Evolutionary conservation across 2,888 invertebrate species (phyloP), one percentile per base, ranked within the genome.

Genomic region (Hemaris fuciformis): DNA sequence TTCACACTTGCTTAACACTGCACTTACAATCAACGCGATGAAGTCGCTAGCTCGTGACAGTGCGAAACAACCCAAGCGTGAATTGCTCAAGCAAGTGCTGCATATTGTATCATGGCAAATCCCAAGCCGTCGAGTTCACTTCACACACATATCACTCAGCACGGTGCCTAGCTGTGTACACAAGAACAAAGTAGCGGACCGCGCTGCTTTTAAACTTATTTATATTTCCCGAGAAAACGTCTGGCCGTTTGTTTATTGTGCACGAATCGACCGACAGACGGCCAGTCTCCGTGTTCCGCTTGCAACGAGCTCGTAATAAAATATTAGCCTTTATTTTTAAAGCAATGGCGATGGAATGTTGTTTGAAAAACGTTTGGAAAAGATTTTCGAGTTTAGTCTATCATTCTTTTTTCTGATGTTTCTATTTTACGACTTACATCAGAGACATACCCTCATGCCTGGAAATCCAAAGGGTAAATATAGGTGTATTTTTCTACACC

Each of bases 141-240:
- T 48, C 48, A 53, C 53, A 53, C 27, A 18, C 31, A 53, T 25
- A 31, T 53, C 53, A 53, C 18, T 53, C 53, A 53, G 31, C 53
- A 18, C 15, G 18, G 27, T 1, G 45, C 45, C 22, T 10, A 20
- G 31, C 27, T 53, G 31, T 53, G 31, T 53, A 53, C 15, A 53
- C 53, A 53, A 53, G 53, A 31, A 53, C 53, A 53, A 53, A 53
- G 53, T 53, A 53, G 53, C 53, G 53, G 53, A 27, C 53, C 27
- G 31, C 42, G 59, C 25, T 27, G 56, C 53, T 56, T 56, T 56
- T 61, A 56, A 56, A 43, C 42, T 61, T 56, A 61, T 61, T 61
- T 56, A 61, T 56, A 56, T 56, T 53, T 42, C 56, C 53, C 56
- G 53, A 56, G 60, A 56, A 61, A 56, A 41, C 56, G 56, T 43